phyloP scores from a whole-genome alignment of 2,888 invertebrate genomes.

The Rosalia funebris region DNA sequence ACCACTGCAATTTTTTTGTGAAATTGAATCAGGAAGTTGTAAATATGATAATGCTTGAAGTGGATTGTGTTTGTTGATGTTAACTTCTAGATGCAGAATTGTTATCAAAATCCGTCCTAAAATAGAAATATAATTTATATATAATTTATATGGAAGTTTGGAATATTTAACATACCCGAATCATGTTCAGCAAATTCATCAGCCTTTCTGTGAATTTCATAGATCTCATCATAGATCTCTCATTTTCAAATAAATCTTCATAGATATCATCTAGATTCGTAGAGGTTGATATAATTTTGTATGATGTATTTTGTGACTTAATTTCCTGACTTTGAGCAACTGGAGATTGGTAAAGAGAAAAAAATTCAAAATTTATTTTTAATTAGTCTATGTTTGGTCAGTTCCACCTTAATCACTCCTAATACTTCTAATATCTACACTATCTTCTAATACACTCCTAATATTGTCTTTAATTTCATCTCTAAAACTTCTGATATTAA shows the following conservation, averaged over 20 bases:
- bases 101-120: neutral
- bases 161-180: no score
- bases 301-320: conserved; percentile 7
- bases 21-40: neutral
- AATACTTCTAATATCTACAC: no score
- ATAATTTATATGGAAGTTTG: no score
- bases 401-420: no score
- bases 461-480: no score
- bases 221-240: no score
- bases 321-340: conserved; percentile 5
- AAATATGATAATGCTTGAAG: conserved; percentile 4
- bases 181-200: no score
- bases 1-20: neutral
- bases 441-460: no score
- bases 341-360: conserved; percentile 7
- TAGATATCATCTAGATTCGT: conserved; percentile 1
- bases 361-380: conserved; percentile 4
- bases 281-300: neutral
- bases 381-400: no score
- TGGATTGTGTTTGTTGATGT: conserved; percentile 4
- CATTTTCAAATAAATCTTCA: no score
- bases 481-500: no score
- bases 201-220: no score
- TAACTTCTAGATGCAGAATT: conserved; percentile 2
- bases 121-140: conserved; percentile 3